Conservation (phyloP, 30 jellyfish, hydroid and myxozoan species). For the Cassiopea xamachana region DNA sequence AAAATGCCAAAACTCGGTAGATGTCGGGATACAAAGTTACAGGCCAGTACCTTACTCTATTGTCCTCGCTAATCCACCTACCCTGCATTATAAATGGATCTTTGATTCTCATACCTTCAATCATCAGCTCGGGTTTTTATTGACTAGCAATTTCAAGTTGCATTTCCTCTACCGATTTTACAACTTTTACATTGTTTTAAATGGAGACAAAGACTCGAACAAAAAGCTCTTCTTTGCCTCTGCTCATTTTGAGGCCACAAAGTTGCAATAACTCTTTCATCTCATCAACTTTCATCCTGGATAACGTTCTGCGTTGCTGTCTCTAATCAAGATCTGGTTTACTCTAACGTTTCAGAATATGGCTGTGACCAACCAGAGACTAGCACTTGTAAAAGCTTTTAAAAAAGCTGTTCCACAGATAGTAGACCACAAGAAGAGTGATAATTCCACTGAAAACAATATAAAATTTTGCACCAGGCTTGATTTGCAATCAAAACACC, state of each 20-base stretch:
- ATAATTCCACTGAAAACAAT: not conserved
- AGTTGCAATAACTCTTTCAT: constrained; percentile 32
- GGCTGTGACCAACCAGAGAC: not conserved
- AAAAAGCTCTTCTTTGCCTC: constrained; percentile 37
- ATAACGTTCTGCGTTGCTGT: not conserved
- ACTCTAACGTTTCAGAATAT: not conserved
- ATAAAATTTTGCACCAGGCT: not conserved
- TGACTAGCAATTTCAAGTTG: constrained; percentile 1
- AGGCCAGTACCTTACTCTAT: constrained; percentile 49
- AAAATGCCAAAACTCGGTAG: constrained; percentile 18
- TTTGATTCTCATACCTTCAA: not conserved
- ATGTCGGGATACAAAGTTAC: constrained; percentile 62
- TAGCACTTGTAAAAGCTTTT: constrained; percentile 8
- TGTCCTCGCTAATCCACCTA: constrained; percentile 55
- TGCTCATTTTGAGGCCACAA: constrained; percentile 30
- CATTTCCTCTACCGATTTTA: constrained; percentile 28
- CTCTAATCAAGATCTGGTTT: not conserved
- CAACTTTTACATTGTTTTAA: constrained; percentile 23
- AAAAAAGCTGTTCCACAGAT: constrained; percentile 19
- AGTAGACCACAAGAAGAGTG: not conserved
- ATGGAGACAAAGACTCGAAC: constrained; percentile 49
- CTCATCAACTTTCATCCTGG: constrained; percentile 31
- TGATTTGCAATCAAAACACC: not conserved
- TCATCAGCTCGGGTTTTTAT: not conserved
- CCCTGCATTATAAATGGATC: constrained; percentile 33